A percentile compares a stretch with the other conserved stretches of the same genome.
Conservation (phyloP, 23 tunicate species). For the Styela plicata region DNA sequence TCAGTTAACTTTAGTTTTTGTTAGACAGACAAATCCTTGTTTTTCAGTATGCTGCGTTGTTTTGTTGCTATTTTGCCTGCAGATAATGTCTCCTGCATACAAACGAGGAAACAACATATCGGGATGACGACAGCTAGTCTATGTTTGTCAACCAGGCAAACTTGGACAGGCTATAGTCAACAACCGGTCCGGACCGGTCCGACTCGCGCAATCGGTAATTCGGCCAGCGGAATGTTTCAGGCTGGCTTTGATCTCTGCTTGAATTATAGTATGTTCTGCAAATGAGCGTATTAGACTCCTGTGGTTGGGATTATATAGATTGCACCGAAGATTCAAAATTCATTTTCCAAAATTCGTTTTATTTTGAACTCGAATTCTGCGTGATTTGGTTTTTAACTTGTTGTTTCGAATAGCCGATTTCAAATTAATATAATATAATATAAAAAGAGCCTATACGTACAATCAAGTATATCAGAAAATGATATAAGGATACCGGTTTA, state of each 20-base stretch:
- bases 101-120: background rate
- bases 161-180: background rate
- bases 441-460: too few species aligned
- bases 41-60: slow-evolving; percentile 24
- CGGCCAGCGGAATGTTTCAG: background rate
- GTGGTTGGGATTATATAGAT: too few species aligned
- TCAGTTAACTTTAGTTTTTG: slow-evolving; percentile 2
- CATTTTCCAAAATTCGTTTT: too few species aligned
- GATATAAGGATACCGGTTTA: too few species aligned
- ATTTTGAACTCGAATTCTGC: too few species aligned
- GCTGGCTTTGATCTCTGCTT: background rate
- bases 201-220: background rate
- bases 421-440: too few species aligned
- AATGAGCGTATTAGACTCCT: background rate
- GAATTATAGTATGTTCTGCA: background rate
- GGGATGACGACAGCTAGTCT: too few species aligned
- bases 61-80: slow-evolving; percentile 19
- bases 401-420: too few species aligned
- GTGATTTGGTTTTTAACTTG: too few species aligned
- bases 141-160: background rate
- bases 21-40: slow-evolving; percentile 3
- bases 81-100: background rate
- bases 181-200: background rate
- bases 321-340: too few species aligned
- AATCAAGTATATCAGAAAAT: too few species aligned